Percentiles rank a stretch among this genome's conserved stretches.
These are phyloP conservation scores for Hyposoter dolosus DNA, from an alignment of 2,888 invertebrate genomes.

Conservation along the genomic window DNA sequence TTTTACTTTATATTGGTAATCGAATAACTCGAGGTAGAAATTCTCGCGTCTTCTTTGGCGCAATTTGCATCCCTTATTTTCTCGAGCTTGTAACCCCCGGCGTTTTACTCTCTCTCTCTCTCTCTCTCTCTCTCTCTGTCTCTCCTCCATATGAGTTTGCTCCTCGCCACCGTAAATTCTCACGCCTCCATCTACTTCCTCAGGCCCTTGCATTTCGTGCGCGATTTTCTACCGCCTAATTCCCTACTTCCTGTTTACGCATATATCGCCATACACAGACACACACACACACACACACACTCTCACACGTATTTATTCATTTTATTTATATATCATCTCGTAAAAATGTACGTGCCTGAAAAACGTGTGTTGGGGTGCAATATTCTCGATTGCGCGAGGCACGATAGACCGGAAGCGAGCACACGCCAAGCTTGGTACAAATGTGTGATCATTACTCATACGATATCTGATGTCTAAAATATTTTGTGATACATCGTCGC, in stretches of 20 bases:
- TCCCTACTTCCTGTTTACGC: constrained; percentile 66
- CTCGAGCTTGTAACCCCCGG: neutral
- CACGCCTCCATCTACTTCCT: neutral
- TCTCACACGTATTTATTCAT: neutral
- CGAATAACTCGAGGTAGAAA: constrained; percentile 23
- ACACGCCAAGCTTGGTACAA: constrained; percentile 60
- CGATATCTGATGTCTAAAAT: constrained; percentile 55
- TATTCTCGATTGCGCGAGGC: constrained; percentile 43
- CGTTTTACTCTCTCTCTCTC: neutral
- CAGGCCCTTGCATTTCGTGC: constrained; percentile 34
- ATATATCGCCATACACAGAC: neutral
- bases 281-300: neutral
- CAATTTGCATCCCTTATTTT: constrained; percentile 54
- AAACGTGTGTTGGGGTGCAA: constrained; percentile 7
- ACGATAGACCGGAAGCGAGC: constrained; percentile 60
- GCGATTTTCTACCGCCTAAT: constrained; percentile 66
- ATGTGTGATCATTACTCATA: constrained; percentile 62
- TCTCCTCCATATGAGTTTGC: neutral
- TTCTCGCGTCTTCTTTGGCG: constrained; percentile 32
- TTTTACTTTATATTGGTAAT: constrained; percentile 28
- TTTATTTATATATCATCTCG: constrained; percentile 9
- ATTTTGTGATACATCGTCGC: constrained; percentile 16
- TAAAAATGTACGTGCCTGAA: constrained; percentile 11
- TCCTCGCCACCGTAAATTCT: constrained; percentile 35
- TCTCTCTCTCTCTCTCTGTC: neutral